Percentiles rank a stretch among this genome's conserved stretches.
Conservation (phyloP, 2,113 vertebrate genomes). For the Psilopogon haemacephalus region DNA sequence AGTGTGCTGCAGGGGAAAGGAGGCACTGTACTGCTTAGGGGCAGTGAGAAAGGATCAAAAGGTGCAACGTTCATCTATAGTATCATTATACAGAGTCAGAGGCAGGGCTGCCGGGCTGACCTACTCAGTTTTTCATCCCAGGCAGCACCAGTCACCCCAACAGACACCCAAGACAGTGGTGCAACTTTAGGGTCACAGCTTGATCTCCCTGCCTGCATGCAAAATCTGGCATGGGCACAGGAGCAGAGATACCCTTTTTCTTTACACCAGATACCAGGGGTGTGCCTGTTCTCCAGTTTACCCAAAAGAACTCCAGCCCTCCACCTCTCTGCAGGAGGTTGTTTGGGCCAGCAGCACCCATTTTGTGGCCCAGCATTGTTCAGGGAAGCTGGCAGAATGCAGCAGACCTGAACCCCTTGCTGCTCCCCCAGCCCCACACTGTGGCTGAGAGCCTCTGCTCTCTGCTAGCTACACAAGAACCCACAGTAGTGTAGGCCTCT, state of each 20-base stretch:
- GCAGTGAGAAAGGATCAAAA: neutral
- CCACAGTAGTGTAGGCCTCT: neutral
- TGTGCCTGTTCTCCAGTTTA: neutral
- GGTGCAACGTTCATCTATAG: neutral
- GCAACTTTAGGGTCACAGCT: neutral
- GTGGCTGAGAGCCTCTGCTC: neutral
- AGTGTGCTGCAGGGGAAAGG: slow-evolving; percentile 9
- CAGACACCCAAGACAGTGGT: neutral
- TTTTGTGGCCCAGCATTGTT: neutral
- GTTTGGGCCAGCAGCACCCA: neutral
- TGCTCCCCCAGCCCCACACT: neutral
- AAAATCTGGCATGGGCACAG: neutral
- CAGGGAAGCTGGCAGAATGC: neutral
- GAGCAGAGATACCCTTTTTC: neutral
- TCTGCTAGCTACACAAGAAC: neutral
- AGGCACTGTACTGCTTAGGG: neutral
- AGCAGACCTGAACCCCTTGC: neutral
- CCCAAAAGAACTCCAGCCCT: neutral
- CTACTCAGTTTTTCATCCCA: neutral
- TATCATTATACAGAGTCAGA: neutral
- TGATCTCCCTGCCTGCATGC: neutral
- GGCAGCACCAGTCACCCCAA: neutral
- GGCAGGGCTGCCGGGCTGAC: neutral
- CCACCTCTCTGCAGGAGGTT: neutral
- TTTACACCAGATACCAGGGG: neutral